These are phyloP conservation scores for Sebastes dallii DNA, from an alignment of 2,797 vertebrate genomes.

Conservation along the genomic window DNA sequence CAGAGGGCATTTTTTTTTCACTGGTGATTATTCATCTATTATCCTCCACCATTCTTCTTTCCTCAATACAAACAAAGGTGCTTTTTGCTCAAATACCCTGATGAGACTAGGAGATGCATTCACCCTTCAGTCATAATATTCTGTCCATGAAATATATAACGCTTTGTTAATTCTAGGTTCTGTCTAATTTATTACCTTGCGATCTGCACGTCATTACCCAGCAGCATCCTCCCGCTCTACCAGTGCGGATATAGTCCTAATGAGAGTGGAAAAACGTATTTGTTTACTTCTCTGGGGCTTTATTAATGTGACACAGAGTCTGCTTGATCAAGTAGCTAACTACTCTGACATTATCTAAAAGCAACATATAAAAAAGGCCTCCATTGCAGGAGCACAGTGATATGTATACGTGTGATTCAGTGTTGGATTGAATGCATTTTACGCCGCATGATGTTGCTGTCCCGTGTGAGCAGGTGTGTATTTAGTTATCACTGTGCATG, in stretches of 20 bases:
- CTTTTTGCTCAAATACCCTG: slow-evolving; percentile 26
- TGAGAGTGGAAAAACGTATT: slow-evolving; percentile 78
- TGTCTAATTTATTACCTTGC: slow-evolving; percentile 83
- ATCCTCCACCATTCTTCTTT: background rate
- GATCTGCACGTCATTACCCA: slow-evolving; percentile 84
- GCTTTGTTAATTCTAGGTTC: slow-evolving; percentile 70
- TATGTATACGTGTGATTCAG: slow-evolving; percentile 11
- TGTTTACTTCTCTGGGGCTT: slow-evolving; percentile 76
- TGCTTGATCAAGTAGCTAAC: slow-evolving; percentile 70
- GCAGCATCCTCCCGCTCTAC: slow-evolving; percentile 78
- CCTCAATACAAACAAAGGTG: slow-evolving; percentile 16
- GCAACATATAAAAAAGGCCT: slow-evolving; percentile 24
- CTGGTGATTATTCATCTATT: slow-evolving; percentile 12
- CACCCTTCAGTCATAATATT: slow-evolving; percentile 47
- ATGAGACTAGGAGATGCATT: slow-evolving; percentile 27
- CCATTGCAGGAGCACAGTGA: slow-evolving; percentile 12
- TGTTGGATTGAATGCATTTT: background rate
- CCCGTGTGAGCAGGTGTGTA: background rate
- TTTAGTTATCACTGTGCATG: background rate
- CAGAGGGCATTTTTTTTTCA: background rate
- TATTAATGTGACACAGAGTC: slow-evolving; percentile 61
- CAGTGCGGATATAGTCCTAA: slow-evolving; percentile 79
- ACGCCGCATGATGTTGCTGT: background rate
- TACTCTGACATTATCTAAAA: slow-evolving; percentile 52
- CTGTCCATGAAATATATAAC: slow-evolving; percentile 53